Percentiles rank a stretch among this genome's conserved stretches.
phyloP scores from a whole-genome alignment of 2,888 invertebrate species.

The Carcina quercana region DNA sequence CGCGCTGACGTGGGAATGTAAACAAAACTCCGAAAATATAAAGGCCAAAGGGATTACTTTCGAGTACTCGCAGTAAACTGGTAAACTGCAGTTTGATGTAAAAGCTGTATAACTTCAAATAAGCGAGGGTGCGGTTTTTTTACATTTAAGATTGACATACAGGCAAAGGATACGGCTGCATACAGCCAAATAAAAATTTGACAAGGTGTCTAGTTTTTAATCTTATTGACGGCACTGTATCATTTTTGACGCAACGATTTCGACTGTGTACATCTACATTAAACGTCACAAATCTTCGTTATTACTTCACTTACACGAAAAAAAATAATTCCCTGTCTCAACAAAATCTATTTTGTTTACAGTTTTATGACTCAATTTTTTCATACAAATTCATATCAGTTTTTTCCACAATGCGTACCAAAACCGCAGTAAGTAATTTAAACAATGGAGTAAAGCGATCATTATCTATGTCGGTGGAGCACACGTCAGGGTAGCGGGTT shows the following conservation, averaged over 20 bases:
- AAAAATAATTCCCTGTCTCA: no score
- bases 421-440: conserved; percentile 11
- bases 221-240: no score
- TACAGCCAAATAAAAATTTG: no score
- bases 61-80: conserved; percentile 28
- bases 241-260: no score
- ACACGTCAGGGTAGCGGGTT: conserved; percentile 47
- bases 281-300: no score
- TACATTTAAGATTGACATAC: no score
- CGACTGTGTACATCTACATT: no score
- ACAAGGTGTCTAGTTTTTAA: no score
- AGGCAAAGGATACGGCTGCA: no score
- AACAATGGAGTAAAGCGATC: conserved; percentile 9
- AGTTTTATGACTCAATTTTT: not conserved
- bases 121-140: no score
- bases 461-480: conserved; percentile 7
- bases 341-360: no score
- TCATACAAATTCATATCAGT: not conserved
- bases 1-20: conserved; percentile 63
- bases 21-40: conserved; percentile 45
- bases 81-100: conserved; percentile 4
- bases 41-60: conserved; percentile 32
- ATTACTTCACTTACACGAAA: no score
- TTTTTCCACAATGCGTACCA: conserved; percentile 1
- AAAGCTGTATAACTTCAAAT: conserved; percentile 3